Evolutionary conservation across 2,113 vertebrate species (phyloP), one percentile per base, ranked within the genome.

Genomic region (Brachypteracias leptosomus): DNA sequence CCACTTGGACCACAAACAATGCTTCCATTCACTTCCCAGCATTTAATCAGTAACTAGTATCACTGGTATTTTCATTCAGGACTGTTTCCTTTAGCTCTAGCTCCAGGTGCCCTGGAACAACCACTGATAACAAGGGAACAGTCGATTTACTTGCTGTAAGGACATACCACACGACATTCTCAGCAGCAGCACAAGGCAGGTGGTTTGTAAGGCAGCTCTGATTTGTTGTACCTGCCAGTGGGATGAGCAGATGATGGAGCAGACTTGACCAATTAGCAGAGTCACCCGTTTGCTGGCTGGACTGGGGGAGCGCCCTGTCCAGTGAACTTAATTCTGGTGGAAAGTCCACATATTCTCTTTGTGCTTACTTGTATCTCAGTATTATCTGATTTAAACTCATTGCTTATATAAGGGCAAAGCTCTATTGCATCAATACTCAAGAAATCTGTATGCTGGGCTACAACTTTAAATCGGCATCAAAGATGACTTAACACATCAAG

Each of bases 401-500:
- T 55, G 72, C 94, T 87, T 72, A 66, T 81, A 65, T 65, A 83
- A 65, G 51, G 85, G 66, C 62, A 97, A 95, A 89, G 57, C 73
- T 96, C 91, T 97, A 70, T 36, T 62, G 58, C 70, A 65, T 57
- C 52, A 31, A 18, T n/a, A 96, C 79, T 85, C 82, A 87, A 91
- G 89, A 93, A 89, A 66, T 17, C 49, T 79, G 71, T 90, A 71
- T 87, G 89, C 87, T 95, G 51, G 47, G 52, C 80, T 95, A 57
- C 28, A 54, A 71, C 74, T 96, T 97, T 61, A 97, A 97, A 97
- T 85, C 93, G 88, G 63, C 70, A 81, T 87, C 85, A 87, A 93
- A 95, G 84, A 89, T 95, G 85, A 96, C 81, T 96, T 87, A 88
- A 67, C 42, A 49, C 40, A 38, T 90, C 81, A 79, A 84, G 92